Base-by-base conservation (phyloP, 2,797 vertebrate genomes). In the Antennarius maculatus region DNA sequence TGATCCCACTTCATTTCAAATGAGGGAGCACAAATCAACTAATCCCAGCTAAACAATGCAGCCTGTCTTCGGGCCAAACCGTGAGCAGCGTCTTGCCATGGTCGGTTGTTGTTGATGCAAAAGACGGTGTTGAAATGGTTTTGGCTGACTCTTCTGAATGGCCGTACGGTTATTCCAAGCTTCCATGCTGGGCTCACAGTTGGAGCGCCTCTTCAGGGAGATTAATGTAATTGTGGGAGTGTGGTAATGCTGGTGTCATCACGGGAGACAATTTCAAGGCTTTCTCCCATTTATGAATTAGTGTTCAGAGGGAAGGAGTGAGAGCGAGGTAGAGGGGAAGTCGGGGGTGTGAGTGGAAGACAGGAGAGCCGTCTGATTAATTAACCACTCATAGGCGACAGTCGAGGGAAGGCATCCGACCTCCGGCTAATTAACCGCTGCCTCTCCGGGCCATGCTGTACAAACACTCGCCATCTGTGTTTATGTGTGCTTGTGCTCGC, bases 381-480 rank as follows among this genome's bases (percentile, higher is more conserved):
- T 93, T 92, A 92, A 89, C 79, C 71, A 67, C 84, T 89, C 82
- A 61, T 67, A 65, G 67, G 63, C 85, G 80, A 71, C 77, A 66
- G 81, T 83, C 80, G 71, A 71, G 81, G 80, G 84, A 88, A 85
- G 69, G 77, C 81, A 80, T 84, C 80, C 71, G 80, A 85, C 83
- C 87, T 84, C 64, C 0, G 77, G 86, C 91, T 92, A 89, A 93
- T 92, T 92, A 93, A 90, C 80, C 69, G 69, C 65, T 41, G 76
- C 71, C 73, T 76, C 45, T 61, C 79, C 82, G 67, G 61, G 68
- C 46, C 29, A n/a, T 45, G 66, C 71, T 69, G 60, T 73, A 72
- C 70, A 78, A 78, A 84, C 65, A 39, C 41, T 78, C 55, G 15
- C 54, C 46, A 34, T 53, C 53, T 16, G 6, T 68, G 69, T 66